phyloP scores from a whole-genome alignment of 2,888 invertebrate genomes.

The Drosophila emarginata region DNA sequence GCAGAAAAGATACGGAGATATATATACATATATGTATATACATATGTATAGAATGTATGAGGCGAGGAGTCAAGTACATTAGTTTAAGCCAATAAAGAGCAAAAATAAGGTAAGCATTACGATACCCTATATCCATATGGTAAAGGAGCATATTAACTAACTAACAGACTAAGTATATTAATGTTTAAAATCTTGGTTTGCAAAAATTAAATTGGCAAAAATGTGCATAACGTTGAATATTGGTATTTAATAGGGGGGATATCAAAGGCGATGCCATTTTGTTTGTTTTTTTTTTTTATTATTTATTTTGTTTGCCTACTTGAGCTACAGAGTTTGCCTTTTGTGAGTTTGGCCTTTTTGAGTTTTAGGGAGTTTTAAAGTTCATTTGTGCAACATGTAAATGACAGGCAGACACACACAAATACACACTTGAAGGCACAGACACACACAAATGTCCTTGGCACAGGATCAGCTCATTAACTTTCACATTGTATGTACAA shows the following conservation, averaged over 20 bases:
- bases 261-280: conserved; percentile 27
- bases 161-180: no score
- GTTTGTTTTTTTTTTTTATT: conserved; percentile 11
- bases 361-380: conserved; percentile 54
- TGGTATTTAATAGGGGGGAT: conserved; percentile 5
- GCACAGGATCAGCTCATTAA: conserved; percentile 56
- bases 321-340: conserved; percentile 54
- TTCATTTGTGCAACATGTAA: conserved; percentile 65
- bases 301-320: conserved; percentile 29
- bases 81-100: background rate
- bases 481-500: conserved; percentile 36
- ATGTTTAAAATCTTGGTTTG: no score
- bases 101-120: background rate
- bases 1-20: background rate
- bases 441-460: conserved; percentile 27
- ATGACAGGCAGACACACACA: conserved; percentile 50
- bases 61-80: background rate
- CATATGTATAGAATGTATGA: no score
- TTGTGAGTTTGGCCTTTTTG: conserved; percentile 48
- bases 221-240: background rate
- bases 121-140: background rate
- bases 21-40: no score
- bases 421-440: background rate
- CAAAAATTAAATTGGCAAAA: no score
- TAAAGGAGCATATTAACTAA: background rate